These are phyloP conservation scores for Sminthopsis crassicaudata DNA, from an alignment of 2,113 vertebrate species.

Conservation along the genomic window DNA sequence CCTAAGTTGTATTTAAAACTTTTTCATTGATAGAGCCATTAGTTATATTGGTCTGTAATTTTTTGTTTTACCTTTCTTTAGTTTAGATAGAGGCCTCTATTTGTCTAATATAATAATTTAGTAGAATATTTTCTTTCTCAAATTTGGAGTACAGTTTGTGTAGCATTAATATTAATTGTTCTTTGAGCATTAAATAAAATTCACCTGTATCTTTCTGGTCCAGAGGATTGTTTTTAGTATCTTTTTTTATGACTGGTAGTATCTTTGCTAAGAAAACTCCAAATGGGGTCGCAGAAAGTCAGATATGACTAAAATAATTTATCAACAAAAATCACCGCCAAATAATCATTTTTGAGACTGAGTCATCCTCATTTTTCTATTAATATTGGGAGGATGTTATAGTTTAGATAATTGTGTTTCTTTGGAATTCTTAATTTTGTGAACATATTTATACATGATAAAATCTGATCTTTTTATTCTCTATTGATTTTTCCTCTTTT, in stretches of 20 bases:
- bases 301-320: neutral
- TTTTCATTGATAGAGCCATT: neutral
- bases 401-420: neutral
- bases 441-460: neutral
- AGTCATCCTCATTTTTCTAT: neutral
- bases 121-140: neutral
- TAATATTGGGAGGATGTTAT: neutral
- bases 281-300: neutral
- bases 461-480: neutral
- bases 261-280: neutral
- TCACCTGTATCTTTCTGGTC: neutral
- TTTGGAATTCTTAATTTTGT: neutral
- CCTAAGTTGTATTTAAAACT: neutral
- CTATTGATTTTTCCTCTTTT: neutral
- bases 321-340: neutral
- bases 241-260: neutral
- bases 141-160: neutral
- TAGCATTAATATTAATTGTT: neutral
- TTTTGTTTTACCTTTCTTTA: neutral
- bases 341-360: neutral
- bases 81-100: neutral
- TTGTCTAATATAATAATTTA: neutral
- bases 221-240: neutral
- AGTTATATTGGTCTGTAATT: neutral
- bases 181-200: neutral